Evolutionary conservation across 1,140 invertebrate genomes (phyloP), one percentile per base, ranked within the genome.

Genomic region (Saccostrea echinata): DNA sequence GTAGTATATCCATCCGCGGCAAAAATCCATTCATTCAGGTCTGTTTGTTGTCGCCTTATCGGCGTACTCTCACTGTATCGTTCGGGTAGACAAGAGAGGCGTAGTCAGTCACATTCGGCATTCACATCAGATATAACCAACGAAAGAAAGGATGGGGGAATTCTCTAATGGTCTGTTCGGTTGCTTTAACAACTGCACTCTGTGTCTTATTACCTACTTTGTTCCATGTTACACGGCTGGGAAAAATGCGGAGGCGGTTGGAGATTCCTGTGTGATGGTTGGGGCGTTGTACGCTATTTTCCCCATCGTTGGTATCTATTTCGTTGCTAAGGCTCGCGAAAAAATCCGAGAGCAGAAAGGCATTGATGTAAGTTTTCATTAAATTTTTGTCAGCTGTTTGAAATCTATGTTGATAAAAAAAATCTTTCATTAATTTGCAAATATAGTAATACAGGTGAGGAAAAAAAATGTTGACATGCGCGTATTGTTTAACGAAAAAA

Each of bases 31-130:
- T n/a, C n/a, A n/a, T n/a, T 21, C 24, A 64, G 24, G 57, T 24
- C 18, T 21, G 21, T 21, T n/a, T 43, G 57, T 21, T n/a, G 4
- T n/a, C 21, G 24, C 16, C 1, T 64, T 64, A 64, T 64, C 21
- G 57, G 18, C 8, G 24, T 6, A 4, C 51, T 35, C 81, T 86
- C 76, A 84, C 9, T 51, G 52, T 3, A 3, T 96, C 98, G 97
- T 21, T 97, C 97, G 95, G 98, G 98, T 93, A 98, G 99, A 94
- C 99, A 99, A 68, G 99, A 98, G 94, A 98, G 97, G 35, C 86
- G 33, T 90, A 93, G 88, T 92, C 94, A 30, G 88, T 94, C 52
- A 86, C 90, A 43, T 43, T 3, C 43, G 6, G 12, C 30, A 33
- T 35, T n/a, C n/a, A 80, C 76, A 80, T 11, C 21, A 27, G 30